Conservation (phyloP, 2,797 vertebrate species). For the Peromyscus attwateri region DNA sequence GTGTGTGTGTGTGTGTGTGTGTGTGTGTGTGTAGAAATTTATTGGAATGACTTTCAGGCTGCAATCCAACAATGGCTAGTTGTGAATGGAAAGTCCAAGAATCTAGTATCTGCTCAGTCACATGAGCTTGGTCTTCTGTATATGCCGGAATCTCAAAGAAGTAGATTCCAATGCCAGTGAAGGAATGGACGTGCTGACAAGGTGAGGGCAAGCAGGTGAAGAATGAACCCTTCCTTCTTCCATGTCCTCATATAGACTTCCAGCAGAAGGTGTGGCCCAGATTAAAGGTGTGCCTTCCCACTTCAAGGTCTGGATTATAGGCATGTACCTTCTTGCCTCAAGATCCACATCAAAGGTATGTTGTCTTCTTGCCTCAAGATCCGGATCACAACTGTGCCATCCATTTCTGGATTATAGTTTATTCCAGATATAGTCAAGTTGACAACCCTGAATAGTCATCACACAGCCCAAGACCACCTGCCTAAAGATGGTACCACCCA, state of each 20-base stretch:
- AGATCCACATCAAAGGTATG: neutral
- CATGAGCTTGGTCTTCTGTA: neutral
- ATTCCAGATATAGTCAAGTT: neutral
- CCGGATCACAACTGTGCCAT: neutral
- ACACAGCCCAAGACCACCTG: neutral
- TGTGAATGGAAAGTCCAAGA: no score
- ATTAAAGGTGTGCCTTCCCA: no score
- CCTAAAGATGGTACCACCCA: neutral
- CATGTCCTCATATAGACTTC: neutral
- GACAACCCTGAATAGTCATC: neutral
- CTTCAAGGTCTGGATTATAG: no score
- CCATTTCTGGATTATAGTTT: neutral
- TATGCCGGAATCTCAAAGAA: neutral
- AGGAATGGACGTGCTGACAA: neutral
- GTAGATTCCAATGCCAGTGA: neutral
- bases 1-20: no score
- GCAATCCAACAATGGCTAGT: no score
- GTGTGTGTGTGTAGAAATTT: no score
- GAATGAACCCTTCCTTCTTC: neutral
- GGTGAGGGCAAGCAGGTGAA: neutral
- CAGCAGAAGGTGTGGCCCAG: no score
- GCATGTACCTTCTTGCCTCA: neutral
- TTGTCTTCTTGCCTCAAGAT: neutral
- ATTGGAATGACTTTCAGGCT: no score
- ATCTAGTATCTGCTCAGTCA: no score